Evolutionary conservation across 1,140 invertebrate genomes (phyloP).

Genomic region (Gonioctena quinquepunctata): DNA sequence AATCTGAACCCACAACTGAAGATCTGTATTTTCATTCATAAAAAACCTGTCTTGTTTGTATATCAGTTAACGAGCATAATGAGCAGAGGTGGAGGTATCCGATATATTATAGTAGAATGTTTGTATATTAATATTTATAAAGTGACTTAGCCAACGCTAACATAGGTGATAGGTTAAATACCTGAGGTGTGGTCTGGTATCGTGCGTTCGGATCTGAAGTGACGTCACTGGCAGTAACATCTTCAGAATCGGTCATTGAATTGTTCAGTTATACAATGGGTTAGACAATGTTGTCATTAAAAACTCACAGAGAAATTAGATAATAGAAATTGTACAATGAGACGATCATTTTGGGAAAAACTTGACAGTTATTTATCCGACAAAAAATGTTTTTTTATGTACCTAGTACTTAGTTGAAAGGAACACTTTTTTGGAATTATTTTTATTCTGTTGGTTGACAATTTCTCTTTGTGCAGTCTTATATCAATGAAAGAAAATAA

Average conservation of each 20-base stretch:
- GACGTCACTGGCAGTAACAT: background rate
- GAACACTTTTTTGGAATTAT: too few species aligned
- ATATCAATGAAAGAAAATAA: too few species aligned
- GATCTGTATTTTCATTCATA: background rate
- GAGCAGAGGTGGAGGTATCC: background rate
- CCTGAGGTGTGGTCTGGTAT: background rate
- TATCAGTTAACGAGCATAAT: background rate
- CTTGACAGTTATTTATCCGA: too few species aligned
- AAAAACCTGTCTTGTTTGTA: background rate
- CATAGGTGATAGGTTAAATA: background rate
- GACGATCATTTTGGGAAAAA: too few species aligned
- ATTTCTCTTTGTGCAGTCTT: too few species aligned
- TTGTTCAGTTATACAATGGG: too few species aligned
- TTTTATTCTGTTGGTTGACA: too few species aligned
- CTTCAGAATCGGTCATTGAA: background rate
- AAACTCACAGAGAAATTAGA: too few species aligned
- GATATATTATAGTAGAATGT: background rate
- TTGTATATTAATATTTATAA: background rate
- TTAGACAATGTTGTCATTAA: too few species aligned
- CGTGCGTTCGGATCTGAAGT: background rate
- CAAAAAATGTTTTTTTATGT: too few species aligned
- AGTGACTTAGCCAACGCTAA: background rate
- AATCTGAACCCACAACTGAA: background rate
- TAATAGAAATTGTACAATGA: too few species aligned
- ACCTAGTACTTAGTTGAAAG: too few species aligned